Conservation (phyloP, 2,888 invertebrate genomes). For the Mythimna lalbum region DNA sequence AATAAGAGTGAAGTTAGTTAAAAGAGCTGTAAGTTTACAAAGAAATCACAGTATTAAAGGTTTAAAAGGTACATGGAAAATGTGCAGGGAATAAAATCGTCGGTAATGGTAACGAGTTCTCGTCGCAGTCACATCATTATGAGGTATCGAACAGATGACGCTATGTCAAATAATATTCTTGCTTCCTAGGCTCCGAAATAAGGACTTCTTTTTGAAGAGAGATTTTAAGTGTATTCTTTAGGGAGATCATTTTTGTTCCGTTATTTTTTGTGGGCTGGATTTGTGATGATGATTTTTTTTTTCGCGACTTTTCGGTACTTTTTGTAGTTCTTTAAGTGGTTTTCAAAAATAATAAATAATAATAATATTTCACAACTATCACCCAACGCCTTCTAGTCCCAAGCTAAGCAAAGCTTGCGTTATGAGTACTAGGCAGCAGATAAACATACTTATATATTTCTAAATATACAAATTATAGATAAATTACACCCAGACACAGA, state of each 20-base stretch:
- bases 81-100: slow-evolving; percentile 72
- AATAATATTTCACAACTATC: too few species aligned
- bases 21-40: slow-evolving; percentile 25
- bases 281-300: slow-evolving; percentile 17
- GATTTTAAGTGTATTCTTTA: slow-evolving; percentile 32
- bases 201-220: slow-evolving; percentile 38
- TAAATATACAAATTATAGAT: too few species aligned
- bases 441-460: too few species aligned
- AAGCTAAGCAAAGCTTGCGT: too few species aligned
- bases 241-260: slow-evolving; percentile 10
- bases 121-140: slow-evolving; percentile 78
- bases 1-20: slow-evolving; percentile 16
- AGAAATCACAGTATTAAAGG: slow-evolving; percentile 35
- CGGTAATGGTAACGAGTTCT: slow-evolving; percentile 73
- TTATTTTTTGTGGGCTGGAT: neutral
- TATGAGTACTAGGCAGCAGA: too few species aligned
- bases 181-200: slow-evolving; percentile 50
- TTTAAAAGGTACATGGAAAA: slow-evolving; percentile 63
- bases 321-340: too few species aligned
- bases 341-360: too few species aligned
- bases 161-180: slow-evolving; percentile 54
- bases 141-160: slow-evolving; percentile 59
- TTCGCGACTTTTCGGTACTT: neutral
- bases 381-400: too few species aligned
- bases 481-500: too few species aligned